phyloP scores from a whole-genome alignment of 2,797 vertebrate genomes.

The Pangasius larnaudii region DNA sequence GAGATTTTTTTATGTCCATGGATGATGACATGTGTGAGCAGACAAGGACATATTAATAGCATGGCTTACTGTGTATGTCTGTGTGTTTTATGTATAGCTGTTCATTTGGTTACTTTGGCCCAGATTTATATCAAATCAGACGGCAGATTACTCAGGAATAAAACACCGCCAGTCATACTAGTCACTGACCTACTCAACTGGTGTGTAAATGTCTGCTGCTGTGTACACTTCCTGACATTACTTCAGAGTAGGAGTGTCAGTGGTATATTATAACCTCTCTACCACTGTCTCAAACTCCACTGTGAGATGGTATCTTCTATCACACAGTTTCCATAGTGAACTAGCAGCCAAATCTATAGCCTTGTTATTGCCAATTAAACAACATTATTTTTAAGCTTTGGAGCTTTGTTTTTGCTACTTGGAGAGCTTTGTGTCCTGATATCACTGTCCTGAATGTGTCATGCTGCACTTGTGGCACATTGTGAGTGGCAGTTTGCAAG shows the following conservation, averaged over 20 bases:
- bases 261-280: slow-evolving; percentile 13
- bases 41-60: neutral
- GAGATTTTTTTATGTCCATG: slow-evolving; percentile 3
- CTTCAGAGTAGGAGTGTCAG: slow-evolving; percentile 36
- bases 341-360: slow-evolving; percentile 8
- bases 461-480: neutral
- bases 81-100: slow-evolving; percentile 43
- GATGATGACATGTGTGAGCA: neutral
- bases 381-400: neutral
- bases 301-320: neutral
- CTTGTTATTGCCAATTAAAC: neutral
- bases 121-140: slow-evolving; percentile 63
- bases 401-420: neutral
- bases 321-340: neutral
- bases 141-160: slow-evolving; percentile 63
- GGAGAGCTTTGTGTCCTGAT: neutral
- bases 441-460: neutral
- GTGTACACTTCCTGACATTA: slow-evolving; percentile 18
- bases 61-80: slow-evolving; percentile 20
- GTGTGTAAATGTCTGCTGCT: slow-evolving; percentile 27
- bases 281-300: neutral
- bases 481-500: neutral
- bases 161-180: slow-evolving; percentile 30
- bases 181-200: slow-evolving; percentile 19
- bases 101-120: slow-evolving; percentile 43